Base-by-base conservation (phyloP, 2,888 invertebrate species). In the Drosophila birchii region DNA sequence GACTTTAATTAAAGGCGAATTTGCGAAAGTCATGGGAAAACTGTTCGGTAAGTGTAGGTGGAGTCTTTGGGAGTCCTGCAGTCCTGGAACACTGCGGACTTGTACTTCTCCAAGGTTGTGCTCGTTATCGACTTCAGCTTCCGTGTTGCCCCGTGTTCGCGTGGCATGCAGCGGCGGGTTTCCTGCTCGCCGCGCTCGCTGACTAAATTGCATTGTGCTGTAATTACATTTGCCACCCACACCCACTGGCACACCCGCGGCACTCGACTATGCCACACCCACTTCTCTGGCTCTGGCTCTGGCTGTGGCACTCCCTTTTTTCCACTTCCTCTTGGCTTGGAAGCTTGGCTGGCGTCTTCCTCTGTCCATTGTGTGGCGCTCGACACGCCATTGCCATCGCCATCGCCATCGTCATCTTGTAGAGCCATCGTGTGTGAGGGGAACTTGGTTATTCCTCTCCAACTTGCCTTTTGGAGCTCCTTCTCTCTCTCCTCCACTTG, bases 151-250 rank as follows among this genome's bases (percentile, higher is more conserved):
- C 49, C 49, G 29, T 75, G 67, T 66, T 56, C 69, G 75, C 68
- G 43, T 75, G 75, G 74, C 66, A 61, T 75, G 67, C 75, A 75
- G 58, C 74, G 36, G n/a, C 74, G 43, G 20, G 64, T 64, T 34
- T 51, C 64, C 47, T 34, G 51, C 45, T 29, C 60, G 32, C 55
- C 54, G 49, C 43, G 68, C 69, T 72, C 74, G 64, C 78, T 75
- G 68, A 66, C 82, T 84, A 84, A 86, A 88, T 86, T 86, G 88
- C 85, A 86, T 86, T 86, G 85, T 88, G 88, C 81, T 78, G 84
- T 86, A 86, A 86, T 86, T 86, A 86, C 87, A 88, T 86, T 86
- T 88, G 61, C 79, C 73, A 41, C 62, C 72, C 64, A 54, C 72
- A 60, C 51, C 53, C 16, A 26, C 36, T 45, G 20, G 18, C 36